phyloP scores from a whole-genome alignment of 2,113 vertebrate genomes.

The Conger conger region DNA sequence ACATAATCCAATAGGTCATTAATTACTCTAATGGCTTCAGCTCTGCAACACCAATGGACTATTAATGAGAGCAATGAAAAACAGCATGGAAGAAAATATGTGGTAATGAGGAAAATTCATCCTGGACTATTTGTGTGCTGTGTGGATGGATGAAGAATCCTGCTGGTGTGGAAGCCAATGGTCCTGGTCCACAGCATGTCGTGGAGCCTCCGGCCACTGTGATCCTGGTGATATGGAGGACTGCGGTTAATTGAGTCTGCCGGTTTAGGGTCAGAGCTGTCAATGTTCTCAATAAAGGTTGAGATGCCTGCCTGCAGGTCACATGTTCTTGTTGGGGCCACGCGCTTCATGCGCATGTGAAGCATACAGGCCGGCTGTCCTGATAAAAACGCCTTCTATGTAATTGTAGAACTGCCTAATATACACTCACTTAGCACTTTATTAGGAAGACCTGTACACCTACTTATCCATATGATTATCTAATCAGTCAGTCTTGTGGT shows the following conservation, averaged over 20 bases:
- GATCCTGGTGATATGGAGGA: not conserved
- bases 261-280: not conserved
- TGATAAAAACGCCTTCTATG: not conserved
- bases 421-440: no score
- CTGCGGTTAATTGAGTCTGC: not conserved
- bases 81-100: not conserved
- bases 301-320: not conserved
- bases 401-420: not conserved
- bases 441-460: no score
- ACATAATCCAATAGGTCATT: not conserved
- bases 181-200: not conserved
- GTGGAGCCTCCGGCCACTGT: not conserved
- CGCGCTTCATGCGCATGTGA: not conserved
- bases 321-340: not conserved
- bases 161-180: not conserved
- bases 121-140: not conserved
- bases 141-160: not conserved
- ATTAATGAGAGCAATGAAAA: not conserved
- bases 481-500: no score
- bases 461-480: no score
- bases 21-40: not conserved
- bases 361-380: not conserved
- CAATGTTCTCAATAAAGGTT: not conserved
- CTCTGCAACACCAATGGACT: not conserved
- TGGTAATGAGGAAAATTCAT: not conserved